phyloP scores from a whole-genome alignment of 2,888 invertebrate species.

The Drosophila nigritarsus region DNA sequence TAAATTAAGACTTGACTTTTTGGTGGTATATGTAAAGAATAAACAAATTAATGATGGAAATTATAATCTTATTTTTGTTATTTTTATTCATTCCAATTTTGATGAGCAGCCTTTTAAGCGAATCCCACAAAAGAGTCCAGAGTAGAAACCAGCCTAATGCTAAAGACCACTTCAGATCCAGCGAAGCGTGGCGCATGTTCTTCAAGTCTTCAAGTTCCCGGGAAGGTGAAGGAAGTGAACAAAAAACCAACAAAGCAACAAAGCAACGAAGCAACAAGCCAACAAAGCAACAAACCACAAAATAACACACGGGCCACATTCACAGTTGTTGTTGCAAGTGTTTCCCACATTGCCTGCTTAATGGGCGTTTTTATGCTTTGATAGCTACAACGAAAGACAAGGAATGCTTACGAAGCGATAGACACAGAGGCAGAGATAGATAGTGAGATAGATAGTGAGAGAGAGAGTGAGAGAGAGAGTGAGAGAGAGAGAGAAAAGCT shows the following conservation, averaged over 20 bases:
- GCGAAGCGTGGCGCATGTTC: constrained; percentile 58
- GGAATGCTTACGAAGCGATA: background rate
- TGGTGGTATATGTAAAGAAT: constrained; percentile 31
- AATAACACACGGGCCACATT: constrained; percentile 10
- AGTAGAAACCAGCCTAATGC: constrained; percentile 51
- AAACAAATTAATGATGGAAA: constrained; percentile 42
- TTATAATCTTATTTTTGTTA: background rate
- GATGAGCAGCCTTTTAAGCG: constrained; percentile 22
- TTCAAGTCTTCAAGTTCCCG: constrained; percentile 1
- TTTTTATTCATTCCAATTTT: constrained; percentile 24
- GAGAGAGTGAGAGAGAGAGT: background rate
- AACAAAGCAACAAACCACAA: background rate
- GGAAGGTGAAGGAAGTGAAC: background rate
- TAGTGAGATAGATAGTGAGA: background rate
- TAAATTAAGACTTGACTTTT: constrained; percentile 37
- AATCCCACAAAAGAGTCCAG: constrained; percentile 45
- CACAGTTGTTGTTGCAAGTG: constrained; percentile 37
- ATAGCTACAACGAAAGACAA: constrained; percentile 43
- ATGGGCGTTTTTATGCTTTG: constrained; percentile 78
- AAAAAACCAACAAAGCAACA: background rate
- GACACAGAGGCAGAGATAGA: background rate
- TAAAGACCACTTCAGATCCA: constrained; percentile 56
- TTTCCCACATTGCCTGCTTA: constrained; percentile 61
- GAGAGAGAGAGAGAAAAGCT: background rate
- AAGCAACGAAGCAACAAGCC: background rate